Evolutionary conservation across 1,140 invertebrate genomes (phyloP).

Genomic region (Zaprionus ornatus): DNA sequence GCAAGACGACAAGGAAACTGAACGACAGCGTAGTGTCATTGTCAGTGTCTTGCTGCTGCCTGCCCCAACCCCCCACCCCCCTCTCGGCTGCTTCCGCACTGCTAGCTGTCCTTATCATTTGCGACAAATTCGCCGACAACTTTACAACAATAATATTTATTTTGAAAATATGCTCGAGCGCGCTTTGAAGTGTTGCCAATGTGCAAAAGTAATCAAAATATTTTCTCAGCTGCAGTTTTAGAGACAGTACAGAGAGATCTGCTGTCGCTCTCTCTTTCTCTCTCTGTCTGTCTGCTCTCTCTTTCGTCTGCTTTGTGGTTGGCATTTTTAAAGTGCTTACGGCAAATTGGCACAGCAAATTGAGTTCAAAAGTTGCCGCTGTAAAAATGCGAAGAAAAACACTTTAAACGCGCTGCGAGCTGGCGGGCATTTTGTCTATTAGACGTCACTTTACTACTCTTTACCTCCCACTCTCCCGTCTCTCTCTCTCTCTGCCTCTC

Average conservation of each 20-base stretch:
- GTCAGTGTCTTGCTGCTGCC: conserved; percentile 4
- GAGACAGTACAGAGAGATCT: too few relatives aligned
- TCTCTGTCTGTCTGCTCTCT: not conserved
- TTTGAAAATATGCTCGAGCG: conserved; percentile 67
- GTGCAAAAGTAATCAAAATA: conserved; percentile 77
- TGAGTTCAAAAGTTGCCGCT: conserved; percentile 44
- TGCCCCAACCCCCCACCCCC: not conserved
- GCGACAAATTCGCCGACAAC: conserved; percentile 61
- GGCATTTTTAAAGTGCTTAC: conserved; percentile 47
- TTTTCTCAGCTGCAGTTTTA: conserved; percentile 67
- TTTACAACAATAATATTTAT: conserved; percentile 78
- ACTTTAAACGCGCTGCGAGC: conserved; percentile 19
- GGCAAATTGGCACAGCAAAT: conserved; percentile 38
- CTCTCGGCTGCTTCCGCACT: not conserved
- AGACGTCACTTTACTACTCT: conserved; percentile 39
- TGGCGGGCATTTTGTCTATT: conserved; percentile 46
- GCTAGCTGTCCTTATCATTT: conserved; percentile 62
- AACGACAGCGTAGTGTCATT: conserved; percentile 25
- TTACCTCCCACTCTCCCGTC: too few relatives aligned
- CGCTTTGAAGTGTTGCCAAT: conserved; percentile 64
- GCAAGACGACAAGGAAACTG: conserved; percentile 4
- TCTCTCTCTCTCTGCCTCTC: too few relatives aligned
- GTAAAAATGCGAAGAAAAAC: conserved; percentile 31
- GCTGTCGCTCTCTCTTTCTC: not conserved
- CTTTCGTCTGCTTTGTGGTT: conserved; percentile 8